Percentiles rank a stretch among this genome's conserved stretches.
phyloP scores from a whole-genome alignment of 2,888 invertebrate species.

The Hypena proboscidalis region DNA sequence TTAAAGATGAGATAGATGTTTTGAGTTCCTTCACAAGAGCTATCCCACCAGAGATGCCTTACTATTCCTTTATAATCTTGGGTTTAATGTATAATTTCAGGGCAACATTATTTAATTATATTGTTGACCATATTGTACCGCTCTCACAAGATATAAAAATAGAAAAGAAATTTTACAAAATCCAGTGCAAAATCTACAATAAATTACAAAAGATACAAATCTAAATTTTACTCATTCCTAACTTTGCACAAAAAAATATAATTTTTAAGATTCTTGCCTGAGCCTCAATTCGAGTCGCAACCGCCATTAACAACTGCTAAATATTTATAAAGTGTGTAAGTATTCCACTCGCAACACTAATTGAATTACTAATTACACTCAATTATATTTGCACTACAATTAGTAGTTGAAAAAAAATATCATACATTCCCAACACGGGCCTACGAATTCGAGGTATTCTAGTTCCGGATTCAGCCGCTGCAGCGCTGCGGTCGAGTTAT shows the following conservation, averaged over 20 bases:
- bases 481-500: conserved; percentile 66
- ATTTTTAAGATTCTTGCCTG: background rate
- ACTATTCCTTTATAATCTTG: no score
- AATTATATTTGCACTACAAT: conserved; percentile 38
- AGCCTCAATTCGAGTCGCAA: background rate
- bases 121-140: no score
- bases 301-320: conserved; percentile 12
- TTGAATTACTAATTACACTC: conserved; percentile 46
- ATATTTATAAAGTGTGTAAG: conserved; percentile 35
- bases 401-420: conserved; percentile 10
- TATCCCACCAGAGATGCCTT: no score
- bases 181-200: no score
- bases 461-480: conserved; percentile 55
- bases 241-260: no score
- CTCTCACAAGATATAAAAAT: background rate
- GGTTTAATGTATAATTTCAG: no score
- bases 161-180: background rate
- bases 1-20: no score
- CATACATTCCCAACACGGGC: conserved; percentile 15
- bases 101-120: no score
- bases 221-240: background rate
- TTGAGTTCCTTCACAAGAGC: no score
- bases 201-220: no score
- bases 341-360: conserved; percentile 42
- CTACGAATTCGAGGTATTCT: conserved; percentile 22